phyloP scores from a whole-genome alignment of 2,797 vertebrate species.

The Microtus obscurus region DNA sequence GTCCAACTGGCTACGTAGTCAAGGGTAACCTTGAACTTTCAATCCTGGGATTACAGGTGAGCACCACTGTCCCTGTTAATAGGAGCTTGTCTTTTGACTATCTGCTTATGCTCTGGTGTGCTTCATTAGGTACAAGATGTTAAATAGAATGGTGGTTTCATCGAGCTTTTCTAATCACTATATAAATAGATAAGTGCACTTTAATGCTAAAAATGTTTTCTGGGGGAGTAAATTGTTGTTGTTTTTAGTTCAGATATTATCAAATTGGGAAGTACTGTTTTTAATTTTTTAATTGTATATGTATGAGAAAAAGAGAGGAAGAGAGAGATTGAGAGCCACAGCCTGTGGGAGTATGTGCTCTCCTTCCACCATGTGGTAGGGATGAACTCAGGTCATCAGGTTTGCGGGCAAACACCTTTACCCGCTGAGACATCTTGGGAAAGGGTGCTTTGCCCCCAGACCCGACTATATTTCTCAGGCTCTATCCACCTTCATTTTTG shows the following conservation, averaged over 20 bases:
- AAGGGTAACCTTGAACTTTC: not conserved
- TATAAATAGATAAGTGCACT: conserved; percentile 68
- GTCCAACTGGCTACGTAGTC: not conserved
- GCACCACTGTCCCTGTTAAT: not conserved
- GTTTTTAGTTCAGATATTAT: conserved; percentile 56
- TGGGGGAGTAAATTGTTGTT: conserved; percentile 57
- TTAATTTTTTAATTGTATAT: not conserved
- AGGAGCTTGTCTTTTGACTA: conserved; percentile 22
- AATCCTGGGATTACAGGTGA: not conserved
- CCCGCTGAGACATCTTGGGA: not conserved
- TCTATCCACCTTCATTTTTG: not conserved
- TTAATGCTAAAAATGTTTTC: conserved; percentile 70
- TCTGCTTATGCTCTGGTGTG: conserved; percentile 30
- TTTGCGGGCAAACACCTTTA: not conserved
- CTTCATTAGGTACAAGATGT: conserved; percentile 49
- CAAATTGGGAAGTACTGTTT: conserved; percentile 46
- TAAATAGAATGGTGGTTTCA: conserved; percentile 57
- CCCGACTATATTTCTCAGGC: too few species aligned
- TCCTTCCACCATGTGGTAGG: too few species aligned
- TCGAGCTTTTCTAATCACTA: conserved; percentile 51
- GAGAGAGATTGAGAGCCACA: not conserved
- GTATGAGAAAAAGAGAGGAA: not conserved
- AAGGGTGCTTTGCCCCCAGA: not conserved
- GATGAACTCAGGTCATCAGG: not conserved
- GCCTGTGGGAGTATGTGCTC: not conserved